Evolutionary conservation across 1,140 invertebrate species (phyloP), one percentile per base, ranked within the genome.

Genomic region (Metaphire vulgaris): DNA sequence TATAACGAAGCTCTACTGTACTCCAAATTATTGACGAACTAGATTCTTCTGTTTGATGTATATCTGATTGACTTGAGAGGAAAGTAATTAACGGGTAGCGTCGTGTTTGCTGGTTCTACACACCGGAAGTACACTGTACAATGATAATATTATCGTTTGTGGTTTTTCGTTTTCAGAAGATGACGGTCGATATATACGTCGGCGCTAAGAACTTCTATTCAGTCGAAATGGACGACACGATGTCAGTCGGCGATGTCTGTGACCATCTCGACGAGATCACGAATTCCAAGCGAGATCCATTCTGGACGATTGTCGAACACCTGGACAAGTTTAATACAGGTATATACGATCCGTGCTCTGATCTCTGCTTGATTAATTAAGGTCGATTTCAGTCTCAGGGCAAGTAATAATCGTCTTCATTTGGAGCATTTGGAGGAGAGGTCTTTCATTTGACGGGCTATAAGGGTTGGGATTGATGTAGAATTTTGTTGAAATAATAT

Each of bases 251-350:
- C 77, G 89, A 90, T 80, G 80, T 90, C 2, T 89, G 89, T 79
- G 87, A 89, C 79, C 79, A 90, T n/a, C 83, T 90, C 21, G 88
- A 87, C 56, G 80, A 89, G 26, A 90, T 89, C 78, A 88, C 88
- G 78, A 85, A 87, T 71, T 87, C 88, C 2, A 79, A 84, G 1
- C 85, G 86, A 75, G 88, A 88, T 69, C 80, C 82, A 30, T 84
- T 85, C 65, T 90, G 89, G 89, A 87, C 86, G 70, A 84, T 90
- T 34, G 83, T 89, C 0, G 89, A 90, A 80, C 84, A 86, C 30
- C 89, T 89, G 87, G 80, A 85, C 0, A 87, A 89, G 30, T 77
- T 88, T 21, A 87, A 88, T 78, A 81, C 89, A 34, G 89, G 89
- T 90, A 81, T 85, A 33, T 33, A 69, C 31, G 21, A 32, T 64